phyloP scores from a whole-genome alignment of 30 jellyfish, hydroid and myxozoan genomes.

The Calvadosia cruxmelitensis region DNA sequence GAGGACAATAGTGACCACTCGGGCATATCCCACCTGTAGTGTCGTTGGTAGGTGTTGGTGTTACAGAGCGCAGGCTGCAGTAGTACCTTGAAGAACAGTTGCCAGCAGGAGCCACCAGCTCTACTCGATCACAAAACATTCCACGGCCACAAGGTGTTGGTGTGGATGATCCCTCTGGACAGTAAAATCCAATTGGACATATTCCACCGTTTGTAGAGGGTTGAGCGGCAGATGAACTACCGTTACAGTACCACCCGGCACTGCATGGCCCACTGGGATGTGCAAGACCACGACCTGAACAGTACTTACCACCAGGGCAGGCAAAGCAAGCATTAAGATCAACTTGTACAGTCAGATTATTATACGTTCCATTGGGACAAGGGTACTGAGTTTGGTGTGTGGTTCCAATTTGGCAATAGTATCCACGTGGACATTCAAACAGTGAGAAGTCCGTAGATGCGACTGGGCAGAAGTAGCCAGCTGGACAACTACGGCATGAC shows the following conservation, averaged over 20 bases:
- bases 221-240: constrained; percentile 52
- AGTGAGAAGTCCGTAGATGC: constrained; percentile 29
- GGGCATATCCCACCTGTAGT: constrained; percentile 62
- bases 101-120: constrained; percentile 67
- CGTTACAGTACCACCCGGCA: constrained; percentile 95
- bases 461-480: constrained; percentile 84
- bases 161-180: constrained; percentile 72
- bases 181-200: constrained; percentile 69
- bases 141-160: constrained; percentile 84
- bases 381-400: constrained; percentile 68
- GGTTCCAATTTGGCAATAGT: constrained; percentile 66
- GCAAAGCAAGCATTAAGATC: constrained; percentile 47
- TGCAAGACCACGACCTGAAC: constrained; percentile 71
- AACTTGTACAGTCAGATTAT: constrained; percentile 57
- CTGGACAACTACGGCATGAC: constrained; percentile 75
- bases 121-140: constrained; percentile 54
- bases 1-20: constrained; percentile 77
- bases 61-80: constrained; percentile 50
- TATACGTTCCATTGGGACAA: constrained; percentile 82
- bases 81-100: constrained; percentile 90
- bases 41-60: constrained; percentile 42
- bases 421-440: constrained; percentile 64
- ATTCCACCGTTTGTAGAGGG: constrained; percentile 84
- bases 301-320: constrained; percentile 71
- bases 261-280: constrained; percentile 84